Evolutionary conservation across 2,113 vertebrate genomes (phyloP).

Genomic region (Lasiurus borealis): DNA sequence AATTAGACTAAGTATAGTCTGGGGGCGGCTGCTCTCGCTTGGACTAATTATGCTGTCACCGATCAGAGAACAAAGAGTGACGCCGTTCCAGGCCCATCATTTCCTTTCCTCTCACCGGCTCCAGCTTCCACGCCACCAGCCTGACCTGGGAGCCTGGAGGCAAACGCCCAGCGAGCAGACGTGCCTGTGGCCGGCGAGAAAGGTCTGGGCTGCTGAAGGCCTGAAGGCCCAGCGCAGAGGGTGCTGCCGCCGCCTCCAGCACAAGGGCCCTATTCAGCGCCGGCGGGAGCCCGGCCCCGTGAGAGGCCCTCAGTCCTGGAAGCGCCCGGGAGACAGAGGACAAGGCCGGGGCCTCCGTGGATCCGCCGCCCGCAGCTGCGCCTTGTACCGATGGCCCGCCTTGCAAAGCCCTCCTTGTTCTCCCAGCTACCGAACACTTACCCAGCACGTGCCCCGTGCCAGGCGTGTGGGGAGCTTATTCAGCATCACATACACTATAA

Average conservation of each 20-base stretch:
- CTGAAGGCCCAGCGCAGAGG: accelerated
- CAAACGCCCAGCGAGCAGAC: neutral
- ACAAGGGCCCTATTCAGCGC: neutral
- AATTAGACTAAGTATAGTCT: conserved; percentile 75
- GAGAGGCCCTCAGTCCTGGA: neutral
- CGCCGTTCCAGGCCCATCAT: conserved; percentile 25
- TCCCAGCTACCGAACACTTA: neutral
- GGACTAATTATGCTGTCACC: conserved; percentile 74
- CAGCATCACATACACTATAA: neutral
- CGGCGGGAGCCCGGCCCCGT: neutral
- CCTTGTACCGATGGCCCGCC: accelerated
- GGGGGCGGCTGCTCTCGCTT: conserved; percentile 52
- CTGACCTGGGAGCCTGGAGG: neutral
- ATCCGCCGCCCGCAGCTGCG: neutral
- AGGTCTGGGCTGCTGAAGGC: neutral
- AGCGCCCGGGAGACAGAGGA: neutral
- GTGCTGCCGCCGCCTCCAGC: neutral
- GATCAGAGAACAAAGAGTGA: conserved; percentile 69
- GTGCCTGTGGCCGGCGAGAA: neutral
- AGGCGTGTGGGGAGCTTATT: neutral
- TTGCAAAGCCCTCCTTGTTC: neutral
- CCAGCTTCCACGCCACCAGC: neutral
- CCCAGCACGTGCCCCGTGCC: neutral
- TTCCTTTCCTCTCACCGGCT: conserved; percentile 12
- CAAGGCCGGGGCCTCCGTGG: neutral